Conservation (phyloP, 2,888 invertebrate genomes). For the Vesta saturnalis region DNA sequence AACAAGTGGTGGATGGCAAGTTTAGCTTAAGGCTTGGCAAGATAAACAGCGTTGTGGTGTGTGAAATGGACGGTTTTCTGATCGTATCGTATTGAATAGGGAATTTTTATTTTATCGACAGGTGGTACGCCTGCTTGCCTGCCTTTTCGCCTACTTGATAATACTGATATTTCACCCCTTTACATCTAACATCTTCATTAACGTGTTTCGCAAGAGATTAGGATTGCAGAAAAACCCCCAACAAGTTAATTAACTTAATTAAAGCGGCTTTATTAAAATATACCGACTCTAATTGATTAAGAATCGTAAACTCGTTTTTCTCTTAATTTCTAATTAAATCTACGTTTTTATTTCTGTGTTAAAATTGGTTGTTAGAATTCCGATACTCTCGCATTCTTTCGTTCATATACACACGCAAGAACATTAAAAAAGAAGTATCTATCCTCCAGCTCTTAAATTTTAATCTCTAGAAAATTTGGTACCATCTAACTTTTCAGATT, state of each 20-base stretch:
- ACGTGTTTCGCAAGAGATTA: not conserved
- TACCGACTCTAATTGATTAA: slow-evolving; percentile 22
- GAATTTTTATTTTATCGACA: slow-evolving; percentile 55
- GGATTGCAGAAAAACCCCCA: not conserved
- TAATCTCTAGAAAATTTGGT: slow-evolving; percentile 21
- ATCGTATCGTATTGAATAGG: slow-evolving; percentile 51
- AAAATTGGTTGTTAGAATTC: slow-evolving; percentile 39
- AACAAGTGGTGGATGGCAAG: slow-evolving; percentile 48
- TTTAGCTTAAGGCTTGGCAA: slow-evolving; percentile 45
- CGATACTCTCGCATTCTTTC: slow-evolving; percentile 37
- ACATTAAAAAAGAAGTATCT: not conserved
- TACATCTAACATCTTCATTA: slow-evolving; percentile 27
- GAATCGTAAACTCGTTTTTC: slow-evolving; percentile 22
- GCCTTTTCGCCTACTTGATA: slow-evolving; percentile 47
- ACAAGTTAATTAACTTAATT: slow-evolving; percentile 25
- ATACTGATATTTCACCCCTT: slow-evolving; percentile 11
- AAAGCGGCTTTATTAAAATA: slow-evolving; percentile 20
- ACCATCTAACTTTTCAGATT: slow-evolving; percentile 46
- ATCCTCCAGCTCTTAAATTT: slow-evolving; percentile 15
- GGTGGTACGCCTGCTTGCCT: slow-evolving; percentile 48
- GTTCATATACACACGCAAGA: not conserved
- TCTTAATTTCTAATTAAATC: slow-evolving; percentile 33
- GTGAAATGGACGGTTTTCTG: slow-evolving; percentile 51
- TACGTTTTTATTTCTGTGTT: slow-evolving; percentile 42
- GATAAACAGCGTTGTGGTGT: slow-evolving; percentile 49